Conservation (phyloP, 2,797 vertebrate genomes). For the Pangasius djambal region DNA sequence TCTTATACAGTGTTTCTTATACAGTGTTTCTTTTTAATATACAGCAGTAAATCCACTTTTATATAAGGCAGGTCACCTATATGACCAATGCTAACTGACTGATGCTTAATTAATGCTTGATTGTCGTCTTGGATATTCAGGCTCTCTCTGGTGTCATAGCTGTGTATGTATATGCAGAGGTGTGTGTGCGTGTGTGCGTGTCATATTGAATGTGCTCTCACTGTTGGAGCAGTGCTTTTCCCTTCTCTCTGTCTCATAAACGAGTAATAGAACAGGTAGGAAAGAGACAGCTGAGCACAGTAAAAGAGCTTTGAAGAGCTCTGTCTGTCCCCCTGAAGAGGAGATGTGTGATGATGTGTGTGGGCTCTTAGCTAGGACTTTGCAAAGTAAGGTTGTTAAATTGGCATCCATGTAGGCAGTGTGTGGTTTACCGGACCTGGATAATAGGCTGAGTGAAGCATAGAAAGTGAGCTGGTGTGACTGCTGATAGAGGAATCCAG, state of each 20-base stretch:
- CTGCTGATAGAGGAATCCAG: conserved; percentile 5
- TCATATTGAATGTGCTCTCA: not conserved
- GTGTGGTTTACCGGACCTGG: conserved; percentile 19
- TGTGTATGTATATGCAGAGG: not conserved
- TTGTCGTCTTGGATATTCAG: not conserved
- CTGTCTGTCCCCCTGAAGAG: conserved; percentile 5
- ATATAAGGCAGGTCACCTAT: not conserved
- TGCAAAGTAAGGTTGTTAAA: conserved; percentile 28
- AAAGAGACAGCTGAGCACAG: conserved; percentile 13
- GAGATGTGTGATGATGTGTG: conserved; percentile 20
- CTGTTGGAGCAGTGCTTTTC: conserved; percentile 28
- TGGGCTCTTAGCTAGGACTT: conserved; percentile 18
- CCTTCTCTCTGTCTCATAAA: conserved; percentile 9
- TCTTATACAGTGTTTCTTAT: not conserved
- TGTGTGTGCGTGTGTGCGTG: conserved; percentile 3
- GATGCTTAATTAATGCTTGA: conserved; percentile 12
- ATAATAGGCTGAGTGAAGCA: conserved; percentile 21
- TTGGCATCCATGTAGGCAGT: conserved; percentile 6
- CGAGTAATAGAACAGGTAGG: conserved; percentile 23
- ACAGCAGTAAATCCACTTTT: not conserved
- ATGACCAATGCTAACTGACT: conserved; percentile 4
- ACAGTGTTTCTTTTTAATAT: conserved; percentile 22
- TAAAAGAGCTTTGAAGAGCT: conserved; percentile 10
- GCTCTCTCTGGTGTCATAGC: not conserved
- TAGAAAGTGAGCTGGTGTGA: conserved; percentile 4